phyloP scores from a whole-genome alignment of 2,888 invertebrate species.

The Heliconius cydno region DNA sequence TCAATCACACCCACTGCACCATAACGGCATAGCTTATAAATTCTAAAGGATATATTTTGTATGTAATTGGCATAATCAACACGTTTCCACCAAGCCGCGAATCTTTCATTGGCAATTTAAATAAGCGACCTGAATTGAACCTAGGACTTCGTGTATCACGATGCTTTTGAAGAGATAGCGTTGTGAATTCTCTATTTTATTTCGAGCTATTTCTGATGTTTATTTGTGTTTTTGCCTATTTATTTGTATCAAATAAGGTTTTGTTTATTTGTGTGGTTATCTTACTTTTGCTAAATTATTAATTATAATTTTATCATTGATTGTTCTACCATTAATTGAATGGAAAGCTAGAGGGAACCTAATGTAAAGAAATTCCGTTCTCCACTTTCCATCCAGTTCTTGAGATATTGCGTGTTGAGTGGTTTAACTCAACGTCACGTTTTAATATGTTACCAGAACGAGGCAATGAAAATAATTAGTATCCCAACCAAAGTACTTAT shows the following conservation, averaged over 20 bases:
- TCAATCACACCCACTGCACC: not conserved
- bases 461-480: no score
- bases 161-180: constrained; percentile 40
- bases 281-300: not conserved
- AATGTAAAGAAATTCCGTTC: no score
- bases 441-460: no score
- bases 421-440: not conserved
- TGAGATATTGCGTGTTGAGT: not conserved
- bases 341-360: no score
- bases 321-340: no score
- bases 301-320: not conserved
- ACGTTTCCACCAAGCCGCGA: constrained; percentile 35
- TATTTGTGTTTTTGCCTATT: not conserved
- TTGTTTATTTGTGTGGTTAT: not conserved
- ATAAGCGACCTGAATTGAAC: constrained; percentile 47
- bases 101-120: constrained; percentile 43
- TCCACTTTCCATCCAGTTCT: not conserved
- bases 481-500: no score
- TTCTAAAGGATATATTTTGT: constrained; percentile 30
- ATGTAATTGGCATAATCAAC: constrained; percentile 46
- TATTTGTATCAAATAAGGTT: not conserved
- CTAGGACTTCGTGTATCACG: constrained; percentile 45
- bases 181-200: constrained; percentile 28
- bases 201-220: constrained; percentile 14
- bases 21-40: not conserved